A percentile compares a stretch with the other conserved stretches of the same genome.
phyloP scores from a whole-genome alignment of 2,888 invertebrate genomes.

The Apodemia hepburni region DNA sequence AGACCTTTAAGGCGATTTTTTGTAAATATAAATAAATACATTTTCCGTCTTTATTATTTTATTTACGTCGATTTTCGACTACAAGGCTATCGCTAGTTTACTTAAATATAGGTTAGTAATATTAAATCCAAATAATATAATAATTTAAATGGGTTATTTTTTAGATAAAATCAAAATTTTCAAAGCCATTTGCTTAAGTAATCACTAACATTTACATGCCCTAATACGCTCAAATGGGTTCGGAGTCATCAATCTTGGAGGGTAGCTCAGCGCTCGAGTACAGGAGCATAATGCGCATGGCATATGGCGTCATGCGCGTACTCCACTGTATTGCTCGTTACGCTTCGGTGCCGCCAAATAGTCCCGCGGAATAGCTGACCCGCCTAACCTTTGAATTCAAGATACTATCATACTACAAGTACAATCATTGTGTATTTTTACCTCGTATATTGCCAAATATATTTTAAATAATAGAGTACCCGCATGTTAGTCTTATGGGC shows the following conservation, averaged over 20 bases:
- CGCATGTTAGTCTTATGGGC: too few species aligned
- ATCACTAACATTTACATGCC: slow-evolving; percentile 76
- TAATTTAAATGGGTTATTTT: neutral
- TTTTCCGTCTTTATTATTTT: too few species aligned
- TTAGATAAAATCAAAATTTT: slow-evolving; percentile 41
- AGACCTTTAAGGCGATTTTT: too few species aligned
- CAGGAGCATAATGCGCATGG: slow-evolving; percentile 60
- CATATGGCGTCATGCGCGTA: slow-evolving; percentile 64
- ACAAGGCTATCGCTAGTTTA: too few species aligned
- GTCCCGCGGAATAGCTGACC: slow-evolving; percentile 62
- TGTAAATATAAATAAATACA: too few species aligned
- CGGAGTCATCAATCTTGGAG: slow-evolving; percentile 72
- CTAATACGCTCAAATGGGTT: slow-evolving; percentile 69
- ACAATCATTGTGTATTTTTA: slow-evolving; percentile 24
- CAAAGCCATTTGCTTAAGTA: slow-evolving; percentile 67
- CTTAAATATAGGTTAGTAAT: too few species aligned
- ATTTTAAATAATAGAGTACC: neutral
- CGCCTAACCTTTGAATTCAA: slow-evolving; percentile 39
- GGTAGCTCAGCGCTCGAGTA: slow-evolving; percentile 38
- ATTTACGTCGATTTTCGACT: too few species aligned
- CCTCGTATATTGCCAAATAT: neutral
- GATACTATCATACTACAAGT: slow-evolving; percentile 59
- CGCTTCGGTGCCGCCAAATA: slow-evolving; percentile 56
- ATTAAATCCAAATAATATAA: too few species aligned
- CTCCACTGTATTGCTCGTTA: slow-evolving; percentile 47